These are phyloP conservation scores for Amazona guildingii DNA, from an alignment of 2,113 vertebrate genomes.

Conservation along the genomic window DNA sequence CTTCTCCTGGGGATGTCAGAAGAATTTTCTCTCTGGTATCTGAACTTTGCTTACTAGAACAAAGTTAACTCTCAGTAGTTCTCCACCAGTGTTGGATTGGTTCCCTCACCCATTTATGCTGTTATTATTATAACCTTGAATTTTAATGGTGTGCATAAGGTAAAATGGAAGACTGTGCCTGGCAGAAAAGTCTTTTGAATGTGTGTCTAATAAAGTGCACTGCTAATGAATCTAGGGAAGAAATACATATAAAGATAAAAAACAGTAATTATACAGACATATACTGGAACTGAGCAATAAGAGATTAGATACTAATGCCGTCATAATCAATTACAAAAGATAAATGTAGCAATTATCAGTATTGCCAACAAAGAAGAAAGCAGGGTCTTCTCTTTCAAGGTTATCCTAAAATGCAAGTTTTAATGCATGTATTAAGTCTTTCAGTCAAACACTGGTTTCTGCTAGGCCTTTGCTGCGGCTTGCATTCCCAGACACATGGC, in stretches of 20 bases:
- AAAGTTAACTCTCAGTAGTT: slow-evolving; percentile 47
- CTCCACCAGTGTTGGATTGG: background rate
- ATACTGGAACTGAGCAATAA: background rate
- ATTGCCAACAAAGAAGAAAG: background rate
- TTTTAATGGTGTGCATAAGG: slow-evolving; percentile 53
- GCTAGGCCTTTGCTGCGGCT: background rate
- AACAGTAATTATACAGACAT: background rate
- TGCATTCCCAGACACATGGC: background rate
- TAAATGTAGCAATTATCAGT: background rate
- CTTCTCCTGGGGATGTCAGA: background rate
- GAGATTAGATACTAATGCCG: background rate
- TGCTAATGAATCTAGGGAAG: background rate
- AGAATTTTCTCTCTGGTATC: slow-evolving; percentile 6
- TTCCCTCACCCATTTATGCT: slow-evolving; percentile 34
- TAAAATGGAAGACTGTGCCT: background rate
- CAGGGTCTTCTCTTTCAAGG: background rate
- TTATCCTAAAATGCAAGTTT: background rate
- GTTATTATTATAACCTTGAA: slow-evolving; percentile 56
- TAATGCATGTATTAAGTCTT: background rate
- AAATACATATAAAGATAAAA: background rate
- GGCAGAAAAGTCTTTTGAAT: background rate
- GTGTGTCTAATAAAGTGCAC: background rate
- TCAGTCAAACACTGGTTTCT: background rate
- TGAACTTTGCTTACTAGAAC: slow-evolving; percentile 31
- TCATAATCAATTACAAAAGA: background rate